phyloP scores from a whole-genome alignment of 2,888 invertebrate species.

The Pilophorus perplexus region DNA sequence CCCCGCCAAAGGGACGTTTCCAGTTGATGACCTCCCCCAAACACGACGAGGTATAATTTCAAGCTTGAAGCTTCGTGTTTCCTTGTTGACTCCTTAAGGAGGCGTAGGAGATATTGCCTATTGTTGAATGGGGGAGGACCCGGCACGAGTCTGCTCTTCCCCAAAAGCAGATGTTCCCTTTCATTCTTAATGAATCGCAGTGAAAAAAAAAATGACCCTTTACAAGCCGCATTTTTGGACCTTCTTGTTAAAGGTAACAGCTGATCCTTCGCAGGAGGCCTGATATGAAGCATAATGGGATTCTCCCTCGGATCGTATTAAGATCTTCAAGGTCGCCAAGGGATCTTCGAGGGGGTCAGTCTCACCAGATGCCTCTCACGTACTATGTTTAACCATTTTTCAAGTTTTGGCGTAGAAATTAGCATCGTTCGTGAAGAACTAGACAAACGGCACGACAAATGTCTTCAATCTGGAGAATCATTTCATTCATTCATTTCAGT shows the following conservation, averaged over 20 bases:
- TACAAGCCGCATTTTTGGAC: background rate
- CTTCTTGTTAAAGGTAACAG: conserved; percentile 8
- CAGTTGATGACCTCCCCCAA: background rate
- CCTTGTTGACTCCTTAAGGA: conserved; percentile 39
- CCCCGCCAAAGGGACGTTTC: background rate
- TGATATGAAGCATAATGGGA: conserved; percentile 15
- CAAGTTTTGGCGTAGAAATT: too few species aligned
- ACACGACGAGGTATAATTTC: background rate
- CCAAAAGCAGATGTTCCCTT: conserved; percentile 37
- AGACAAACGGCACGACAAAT: too few species aligned
- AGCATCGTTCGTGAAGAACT: too few species aligned
- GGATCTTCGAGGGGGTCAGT: too few species aligned
- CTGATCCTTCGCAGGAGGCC: conserved; percentile 31
- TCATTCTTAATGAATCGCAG: conserved; percentile 33
- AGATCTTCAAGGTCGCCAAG: too few species aligned
- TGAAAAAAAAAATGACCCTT: background rate
- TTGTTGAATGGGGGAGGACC: conserved; percentile 22
- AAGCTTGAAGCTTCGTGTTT: conserved; percentile 12
- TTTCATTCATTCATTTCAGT: too few species aligned
- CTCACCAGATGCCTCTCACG: too few species aligned
- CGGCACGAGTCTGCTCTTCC: conserved; percentile 26
- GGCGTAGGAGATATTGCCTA: conserved; percentile 35
- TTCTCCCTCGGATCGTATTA: background rate
- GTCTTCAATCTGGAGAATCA: too few species aligned
- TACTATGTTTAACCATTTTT: too few species aligned